Evolutionary conservation across 1,140 invertebrate species (phyloP), one percentile per base, ranked within the genome.

Genomic region (Holcopasites calliopsidis): DNA sequence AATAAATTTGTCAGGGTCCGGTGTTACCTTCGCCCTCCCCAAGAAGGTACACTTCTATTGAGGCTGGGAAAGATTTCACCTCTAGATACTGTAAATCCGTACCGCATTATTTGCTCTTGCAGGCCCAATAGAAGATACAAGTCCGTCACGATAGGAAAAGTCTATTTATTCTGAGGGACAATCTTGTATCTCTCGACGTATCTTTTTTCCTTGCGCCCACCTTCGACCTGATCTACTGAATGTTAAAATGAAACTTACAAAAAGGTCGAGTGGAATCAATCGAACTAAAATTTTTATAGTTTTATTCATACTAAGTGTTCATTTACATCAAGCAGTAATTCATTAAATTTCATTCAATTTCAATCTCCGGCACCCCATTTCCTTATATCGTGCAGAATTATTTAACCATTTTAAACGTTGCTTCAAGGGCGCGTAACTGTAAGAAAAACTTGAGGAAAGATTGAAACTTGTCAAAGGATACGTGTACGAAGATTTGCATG

Each of bases 81-180:
- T n/a, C 2, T 10, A 55, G 64, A 75, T 75, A 73, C 13, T 18
- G 13, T 38, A 68, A 75, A 75, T 75, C 61, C 50, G 40, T 68
- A 38, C 40, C 21, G 10, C 10, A 33, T 40, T 75, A 69, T 80
- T 65, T 80, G 66, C 49, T 66, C 35, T 62, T 40, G 42, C 10
- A 28, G 49, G 0, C 33, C 50, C 31, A 18, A 54, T 38, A 52
- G 49, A 26, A 62, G 49, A 78, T 50, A 52, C 26, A 23, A 13
- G 2, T n/a, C 16, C 0, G 16, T 7, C 13, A 23, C 47, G 44
- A 80, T 55, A 80, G 54, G 49, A 55, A 61, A 38, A 70, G 2
- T 31, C 18, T 82, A 81, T 82, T 77, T 82, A 61, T 33, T 81
- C 68, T 77, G 35, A 68, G 61, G 44, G 42, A 64, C 58, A 21